These are phyloP conservation scores for Etia nguti DNA, from an alignment of 2,113 vertebrate species.

Conservation along the genomic window DNA sequence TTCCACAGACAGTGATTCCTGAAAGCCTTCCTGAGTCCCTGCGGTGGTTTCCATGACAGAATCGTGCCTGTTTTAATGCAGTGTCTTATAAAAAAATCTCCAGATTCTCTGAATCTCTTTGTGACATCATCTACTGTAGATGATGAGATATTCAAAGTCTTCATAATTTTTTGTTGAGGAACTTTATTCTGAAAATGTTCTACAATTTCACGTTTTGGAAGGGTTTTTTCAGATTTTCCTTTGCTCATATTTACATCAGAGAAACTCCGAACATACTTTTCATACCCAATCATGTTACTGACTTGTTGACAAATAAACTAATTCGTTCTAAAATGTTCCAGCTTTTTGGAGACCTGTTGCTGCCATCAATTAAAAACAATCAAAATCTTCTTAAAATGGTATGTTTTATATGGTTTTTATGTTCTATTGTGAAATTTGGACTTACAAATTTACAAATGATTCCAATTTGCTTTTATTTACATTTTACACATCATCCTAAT, in stretches of 20 bases:
- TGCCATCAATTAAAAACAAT: background rate
- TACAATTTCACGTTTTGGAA: background rate
- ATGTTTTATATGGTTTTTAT: rapidly evolving
- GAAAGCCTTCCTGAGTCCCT: background rate
- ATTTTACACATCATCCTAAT: background rate
- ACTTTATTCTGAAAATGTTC: background rate
- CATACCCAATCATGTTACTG: background rate
- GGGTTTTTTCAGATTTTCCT: background rate
- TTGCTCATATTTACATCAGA: background rate
- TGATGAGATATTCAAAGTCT: background rate
- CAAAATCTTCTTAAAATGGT: background rate
- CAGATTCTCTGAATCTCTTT: background rate
- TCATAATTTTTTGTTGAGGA: background rate
- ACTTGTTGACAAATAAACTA: background rate
- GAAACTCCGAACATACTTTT: background rate
- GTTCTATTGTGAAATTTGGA: background rate
- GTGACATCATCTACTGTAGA: background rate
- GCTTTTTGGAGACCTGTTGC: background rate
- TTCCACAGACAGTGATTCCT: background rate
- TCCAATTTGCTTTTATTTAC: background rate
- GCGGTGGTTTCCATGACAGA: background rate
- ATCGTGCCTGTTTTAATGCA: background rate
- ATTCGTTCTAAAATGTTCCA: background rate
- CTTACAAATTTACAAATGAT: background rate
- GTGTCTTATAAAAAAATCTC: background rate